Conservation (phyloP, 2,113 vertebrate species). For the Boulengeromyrus knoepffleri region DNA sequence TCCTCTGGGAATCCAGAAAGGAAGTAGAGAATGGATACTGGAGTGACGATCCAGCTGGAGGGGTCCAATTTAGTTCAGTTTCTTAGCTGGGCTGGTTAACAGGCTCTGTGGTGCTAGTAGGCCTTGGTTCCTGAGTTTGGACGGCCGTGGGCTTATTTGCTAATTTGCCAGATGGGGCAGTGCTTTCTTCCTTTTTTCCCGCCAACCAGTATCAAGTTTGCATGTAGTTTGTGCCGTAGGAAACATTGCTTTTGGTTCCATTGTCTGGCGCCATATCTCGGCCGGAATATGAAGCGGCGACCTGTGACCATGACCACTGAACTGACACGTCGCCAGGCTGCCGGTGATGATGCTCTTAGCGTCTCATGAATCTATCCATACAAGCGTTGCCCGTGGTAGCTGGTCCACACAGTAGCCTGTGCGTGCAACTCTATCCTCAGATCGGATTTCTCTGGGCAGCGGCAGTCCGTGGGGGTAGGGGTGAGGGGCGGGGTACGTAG, state of each 20-base stretch:
- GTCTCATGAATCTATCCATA: background rate
- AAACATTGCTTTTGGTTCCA: background rate
- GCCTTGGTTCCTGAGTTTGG: background rate
- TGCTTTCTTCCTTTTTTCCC: background rate
- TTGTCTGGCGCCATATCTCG: background rate
- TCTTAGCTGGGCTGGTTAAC: background rate
- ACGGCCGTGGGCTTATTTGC: background rate
- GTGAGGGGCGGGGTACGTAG: background rate
- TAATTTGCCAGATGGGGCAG: background rate
- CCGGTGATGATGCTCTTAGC: background rate
- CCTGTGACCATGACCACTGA: background rate
- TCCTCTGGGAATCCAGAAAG: background rate
- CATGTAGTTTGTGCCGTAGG: background rate
- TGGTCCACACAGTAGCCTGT: constrained; percentile 38
- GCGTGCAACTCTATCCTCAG: constrained; percentile 56
- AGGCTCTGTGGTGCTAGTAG: background rate
- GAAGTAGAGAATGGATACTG: background rate
- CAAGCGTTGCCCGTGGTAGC: background rate
- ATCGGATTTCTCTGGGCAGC: constrained; percentile 66
- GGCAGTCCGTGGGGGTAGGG: constrained; percentile 26
- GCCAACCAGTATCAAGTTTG: background rate
- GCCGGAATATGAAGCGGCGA: background rate
- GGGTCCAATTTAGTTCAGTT: background rate
- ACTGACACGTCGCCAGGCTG: background rate
- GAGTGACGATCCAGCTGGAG: background rate